Evolutionary conservation across 2,888 invertebrate genomes (phyloP).

Genomic region (Lasioglossum malachurum): DNA sequence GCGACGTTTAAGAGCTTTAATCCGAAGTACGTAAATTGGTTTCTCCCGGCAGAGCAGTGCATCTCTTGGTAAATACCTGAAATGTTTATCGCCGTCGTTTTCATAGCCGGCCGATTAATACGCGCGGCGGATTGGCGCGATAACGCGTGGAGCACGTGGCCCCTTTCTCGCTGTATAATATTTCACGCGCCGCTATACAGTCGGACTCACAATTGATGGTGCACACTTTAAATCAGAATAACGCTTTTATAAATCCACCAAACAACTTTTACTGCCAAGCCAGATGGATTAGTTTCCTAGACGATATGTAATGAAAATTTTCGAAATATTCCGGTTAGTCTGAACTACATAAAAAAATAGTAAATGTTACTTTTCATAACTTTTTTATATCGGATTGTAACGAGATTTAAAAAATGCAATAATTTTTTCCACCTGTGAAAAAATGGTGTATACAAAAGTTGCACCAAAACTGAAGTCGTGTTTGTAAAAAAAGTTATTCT

Average conservation of each 20-base stretch:
- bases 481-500: background rate
- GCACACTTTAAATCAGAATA: background rate
- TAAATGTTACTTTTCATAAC: background rate
- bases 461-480: background rate
- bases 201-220: background rate
- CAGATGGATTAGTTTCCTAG: background rate
- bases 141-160: conserved; percentile 38
- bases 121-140: conserved; percentile 11
- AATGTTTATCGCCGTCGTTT: conserved; percentile 8
- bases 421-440: too few relatives aligned
- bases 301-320: background rate
- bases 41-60: background rate
- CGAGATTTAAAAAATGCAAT: too few relatives aligned
- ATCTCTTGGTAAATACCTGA: conserved; percentile 11
- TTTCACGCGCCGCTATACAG: conserved; percentile 5
- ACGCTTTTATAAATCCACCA: background rate
- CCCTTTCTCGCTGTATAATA: conserved; percentile 23
- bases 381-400: background rate
- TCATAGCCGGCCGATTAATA: conserved; percentile 15
- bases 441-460: too few relatives aligned
- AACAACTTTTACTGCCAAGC: background rate
- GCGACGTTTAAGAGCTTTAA: background rate
- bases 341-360: background rate
- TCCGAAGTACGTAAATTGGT: background rate
- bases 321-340: background rate